phyloP scores from a whole-genome alignment of 2,797 vertebrate species.

The Cygnus olor region DNA sequence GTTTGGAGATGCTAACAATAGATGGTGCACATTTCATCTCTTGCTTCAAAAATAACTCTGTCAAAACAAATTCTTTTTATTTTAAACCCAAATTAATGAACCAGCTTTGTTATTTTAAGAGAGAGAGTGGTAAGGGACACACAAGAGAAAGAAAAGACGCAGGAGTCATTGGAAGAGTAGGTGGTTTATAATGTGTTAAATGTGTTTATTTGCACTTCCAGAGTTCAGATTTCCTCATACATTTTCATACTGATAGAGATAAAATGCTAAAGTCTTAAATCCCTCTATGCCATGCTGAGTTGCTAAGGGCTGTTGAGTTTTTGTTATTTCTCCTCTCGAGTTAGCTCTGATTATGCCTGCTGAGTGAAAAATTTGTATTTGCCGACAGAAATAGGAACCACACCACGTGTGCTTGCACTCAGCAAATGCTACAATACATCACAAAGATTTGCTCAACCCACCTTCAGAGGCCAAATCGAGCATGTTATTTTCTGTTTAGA shows the following conservation, averaged over 20 bases:
- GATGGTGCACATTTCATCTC: not conserved
- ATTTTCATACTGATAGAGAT: conserved; percentile 85
- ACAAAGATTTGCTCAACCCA: conserved; percentile 84
- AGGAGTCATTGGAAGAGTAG: conserved; percentile 44
- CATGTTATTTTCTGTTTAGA: conserved; percentile 93
- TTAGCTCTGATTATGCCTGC: conserved; percentile 85
- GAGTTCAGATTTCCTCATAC: conserved; percentile 83
- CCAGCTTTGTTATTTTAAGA: conserved; percentile 46
- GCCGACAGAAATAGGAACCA: conserved; percentile 87
- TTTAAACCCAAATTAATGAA: conserved; percentile 53
- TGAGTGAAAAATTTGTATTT: conserved; percentile 93
- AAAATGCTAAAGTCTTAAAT: conserved; percentile 85
- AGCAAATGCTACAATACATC: conserved; percentile 90
- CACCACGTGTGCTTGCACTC: conserved; percentile 81
- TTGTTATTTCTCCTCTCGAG: conserved; percentile 84
- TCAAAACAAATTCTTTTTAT: conserved; percentile 26
- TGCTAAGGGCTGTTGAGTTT: conserved; percentile 85
- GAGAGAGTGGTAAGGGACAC: not conserved
- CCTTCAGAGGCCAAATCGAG: conserved; percentile 89
- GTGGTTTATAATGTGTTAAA: conserved; percentile 78
- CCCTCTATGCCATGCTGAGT: conserved; percentile 83
- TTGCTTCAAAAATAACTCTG: not conserved
- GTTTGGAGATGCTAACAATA: not conserved
- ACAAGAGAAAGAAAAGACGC: not conserved
- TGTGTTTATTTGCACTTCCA: conserved; percentile 81